These are phyloP conservation scores for Siniperca chuatsi DNA, from an alignment of 2,113 vertebrate species.

Conservation along the genomic window DNA sequence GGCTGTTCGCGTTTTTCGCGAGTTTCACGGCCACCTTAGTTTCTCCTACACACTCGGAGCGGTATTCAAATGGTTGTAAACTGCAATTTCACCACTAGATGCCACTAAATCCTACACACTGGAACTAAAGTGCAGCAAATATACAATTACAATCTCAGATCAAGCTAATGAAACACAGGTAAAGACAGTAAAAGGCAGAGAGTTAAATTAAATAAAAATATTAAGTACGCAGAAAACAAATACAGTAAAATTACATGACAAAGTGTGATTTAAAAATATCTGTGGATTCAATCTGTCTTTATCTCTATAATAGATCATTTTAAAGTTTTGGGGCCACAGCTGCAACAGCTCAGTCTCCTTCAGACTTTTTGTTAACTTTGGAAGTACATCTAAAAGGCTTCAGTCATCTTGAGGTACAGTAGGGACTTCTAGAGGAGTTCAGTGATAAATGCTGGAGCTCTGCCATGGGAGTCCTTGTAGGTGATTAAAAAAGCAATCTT, in stretches of 20 bases:
- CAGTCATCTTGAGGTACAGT: background rate
- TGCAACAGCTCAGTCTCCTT: background rate
- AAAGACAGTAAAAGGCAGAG: background rate
- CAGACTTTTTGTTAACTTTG: background rate
- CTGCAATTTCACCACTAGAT: too few species aligned
- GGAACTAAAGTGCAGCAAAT: too few species aligned
- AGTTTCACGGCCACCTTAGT: too few species aligned
- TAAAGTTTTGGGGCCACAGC: background rate
- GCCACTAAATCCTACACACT: too few species aligned
- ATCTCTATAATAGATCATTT: background rate
- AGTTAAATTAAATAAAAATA: background rate
- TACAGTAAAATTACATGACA: too few species aligned
- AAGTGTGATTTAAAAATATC: too few species aligned
- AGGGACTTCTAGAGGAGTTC: background rate
- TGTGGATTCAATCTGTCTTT: background rate
- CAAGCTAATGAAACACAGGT: background rate
- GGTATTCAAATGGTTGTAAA: too few species aligned
- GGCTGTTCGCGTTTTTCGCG: too few species aligned
- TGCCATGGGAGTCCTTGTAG: background rate
- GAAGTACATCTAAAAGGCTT: background rate
- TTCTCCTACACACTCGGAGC: too few species aligned
- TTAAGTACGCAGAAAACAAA: background rate
- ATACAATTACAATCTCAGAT: too few species aligned
- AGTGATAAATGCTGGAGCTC: background rate
- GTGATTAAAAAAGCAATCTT: slow-evolving; percentile 29